phyloP scores from a whole-genome alignment of 2,888 invertebrate genomes.

The Pheosia tremula region DNA sequence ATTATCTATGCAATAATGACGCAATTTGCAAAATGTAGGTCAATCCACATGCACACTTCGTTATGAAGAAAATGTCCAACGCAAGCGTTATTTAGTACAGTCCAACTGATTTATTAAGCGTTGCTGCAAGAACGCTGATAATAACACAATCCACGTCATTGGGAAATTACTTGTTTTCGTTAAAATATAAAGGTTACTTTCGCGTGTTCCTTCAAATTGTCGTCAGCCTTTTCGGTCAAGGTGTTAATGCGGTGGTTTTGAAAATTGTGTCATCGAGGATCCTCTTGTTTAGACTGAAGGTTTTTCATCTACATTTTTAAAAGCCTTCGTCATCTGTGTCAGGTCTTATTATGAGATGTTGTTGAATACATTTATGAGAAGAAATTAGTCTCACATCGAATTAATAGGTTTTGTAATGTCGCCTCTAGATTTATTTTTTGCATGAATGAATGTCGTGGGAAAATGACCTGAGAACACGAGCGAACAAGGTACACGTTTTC shows the following conservation, averaged over 20 bases:
- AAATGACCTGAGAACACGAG: no score
- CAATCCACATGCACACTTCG: background rate
- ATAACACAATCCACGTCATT: slow-evolving; percentile 3
- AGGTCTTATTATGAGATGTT: no score
- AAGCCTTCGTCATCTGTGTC: background rate
- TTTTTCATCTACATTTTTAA: background rate
- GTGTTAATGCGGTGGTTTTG: slow-evolving; percentile 22
- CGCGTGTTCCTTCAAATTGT: slow-evolving; percentile 11
- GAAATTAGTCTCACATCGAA: no score
- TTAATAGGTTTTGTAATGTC: no score
- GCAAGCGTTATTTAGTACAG: background rate
- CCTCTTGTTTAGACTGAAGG: slow-evolving; percentile 1
- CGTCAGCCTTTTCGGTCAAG: slow-evolving; percentile 13
- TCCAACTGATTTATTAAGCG: background rate
- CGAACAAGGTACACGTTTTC: no score
- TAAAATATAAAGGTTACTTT: slow-evolving; percentile 12
- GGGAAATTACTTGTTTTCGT: slow-evolving; percentile 9
- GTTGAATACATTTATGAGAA: no score
- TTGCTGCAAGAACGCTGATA: slow-evolving; percentile 19
- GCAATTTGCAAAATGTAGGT: slow-evolving; percentile 4
- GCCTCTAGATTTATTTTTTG: no score
- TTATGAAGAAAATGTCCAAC: background rate
- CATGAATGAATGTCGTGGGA: no score
- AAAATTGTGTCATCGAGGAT: slow-evolving; percentile 18
- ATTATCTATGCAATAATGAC: background rate